phyloP scores from a whole-genome alignment of 2,797 vertebrate species.

The Bucorvus abyssinicus region DNA sequence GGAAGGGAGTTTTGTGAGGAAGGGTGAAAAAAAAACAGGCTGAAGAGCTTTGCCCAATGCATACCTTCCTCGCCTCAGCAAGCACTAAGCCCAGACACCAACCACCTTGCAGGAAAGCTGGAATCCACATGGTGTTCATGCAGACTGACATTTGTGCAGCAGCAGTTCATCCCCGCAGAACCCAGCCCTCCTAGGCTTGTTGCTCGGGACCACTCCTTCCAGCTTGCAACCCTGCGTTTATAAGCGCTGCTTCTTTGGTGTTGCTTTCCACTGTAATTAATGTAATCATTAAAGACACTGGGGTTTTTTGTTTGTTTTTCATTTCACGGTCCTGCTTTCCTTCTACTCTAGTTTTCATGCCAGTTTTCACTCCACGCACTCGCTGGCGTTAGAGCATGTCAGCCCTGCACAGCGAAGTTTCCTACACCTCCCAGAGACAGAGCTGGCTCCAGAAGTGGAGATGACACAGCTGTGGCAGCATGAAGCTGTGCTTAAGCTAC shows the following conservation, averaged over 20 bases:
- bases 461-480: background rate
- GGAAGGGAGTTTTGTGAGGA: background rate
- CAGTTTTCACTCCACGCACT: background rate
- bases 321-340: background rate
- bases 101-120: background rate
- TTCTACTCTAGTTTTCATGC: background rate
- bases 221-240: background rate
- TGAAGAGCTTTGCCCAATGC: background rate
- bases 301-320: background rate
- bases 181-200: background rate
- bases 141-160: rapidly evolving
- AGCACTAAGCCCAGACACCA: background rate
- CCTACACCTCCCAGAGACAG: background rate
- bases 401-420: background rate
- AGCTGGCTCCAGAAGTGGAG: background rate
- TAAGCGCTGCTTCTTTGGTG: background rate
- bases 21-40: background rate
- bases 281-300: background rate
- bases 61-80: background rate
- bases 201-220: background rate
- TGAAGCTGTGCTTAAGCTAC: background rate
- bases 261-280: background rate
- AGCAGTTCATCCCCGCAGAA: background rate
- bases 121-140: background rate
- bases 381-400: background rate